Evolutionary conservation across 2,113 vertebrate genomes (phyloP).

Genomic region (Otolemur garnettii): DNA sequence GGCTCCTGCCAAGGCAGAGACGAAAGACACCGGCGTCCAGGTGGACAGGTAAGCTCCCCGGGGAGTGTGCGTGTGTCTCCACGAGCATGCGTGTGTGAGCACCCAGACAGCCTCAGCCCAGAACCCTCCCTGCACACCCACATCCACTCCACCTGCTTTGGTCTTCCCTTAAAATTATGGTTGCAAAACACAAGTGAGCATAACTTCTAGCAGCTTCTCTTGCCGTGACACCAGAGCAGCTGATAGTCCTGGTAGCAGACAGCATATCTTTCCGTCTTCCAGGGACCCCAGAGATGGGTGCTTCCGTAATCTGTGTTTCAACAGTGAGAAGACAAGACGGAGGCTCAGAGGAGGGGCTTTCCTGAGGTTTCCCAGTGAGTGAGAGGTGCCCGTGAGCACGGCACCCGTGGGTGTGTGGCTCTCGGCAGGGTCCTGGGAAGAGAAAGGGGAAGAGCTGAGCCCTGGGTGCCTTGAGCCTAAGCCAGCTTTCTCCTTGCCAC

Average conservation of each 20-base stretch:
- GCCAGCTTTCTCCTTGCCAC: not conserved
- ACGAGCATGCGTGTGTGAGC: fast-evolving
- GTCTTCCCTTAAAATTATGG: not conserved
- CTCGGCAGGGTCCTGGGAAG: too few species aligned
- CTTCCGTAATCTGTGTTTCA: not conserved
- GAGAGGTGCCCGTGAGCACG: fast-evolving
- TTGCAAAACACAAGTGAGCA: fast-evolving
- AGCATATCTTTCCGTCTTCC: not conserved
- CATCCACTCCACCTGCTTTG: not conserved
- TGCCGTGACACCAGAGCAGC: not conserved
- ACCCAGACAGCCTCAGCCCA: too few species aligned
- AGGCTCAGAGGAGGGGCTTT: not conserved
- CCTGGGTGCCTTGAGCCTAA: not conserved
- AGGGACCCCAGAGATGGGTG: not conserved
- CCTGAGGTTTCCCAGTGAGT: not conserved
- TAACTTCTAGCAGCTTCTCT: not conserved
- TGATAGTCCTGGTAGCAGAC: fast-evolving
- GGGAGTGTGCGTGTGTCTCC: not conserved
- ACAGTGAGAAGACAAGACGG: not conserved
- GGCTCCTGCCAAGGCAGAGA: constrained; percentile 88
- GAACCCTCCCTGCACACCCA: not conserved
- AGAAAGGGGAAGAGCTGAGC: not conserved
- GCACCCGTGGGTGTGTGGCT: fast-evolving
- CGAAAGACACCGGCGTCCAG: constrained; percentile 93
- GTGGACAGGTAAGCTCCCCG: constrained; percentile 93